Percentiles rank a stretch among this genome's conserved stretches.
Conservation (phyloP, 2,113 vertebrate genomes). For the Brachionichthys hirsutus region DNA sequence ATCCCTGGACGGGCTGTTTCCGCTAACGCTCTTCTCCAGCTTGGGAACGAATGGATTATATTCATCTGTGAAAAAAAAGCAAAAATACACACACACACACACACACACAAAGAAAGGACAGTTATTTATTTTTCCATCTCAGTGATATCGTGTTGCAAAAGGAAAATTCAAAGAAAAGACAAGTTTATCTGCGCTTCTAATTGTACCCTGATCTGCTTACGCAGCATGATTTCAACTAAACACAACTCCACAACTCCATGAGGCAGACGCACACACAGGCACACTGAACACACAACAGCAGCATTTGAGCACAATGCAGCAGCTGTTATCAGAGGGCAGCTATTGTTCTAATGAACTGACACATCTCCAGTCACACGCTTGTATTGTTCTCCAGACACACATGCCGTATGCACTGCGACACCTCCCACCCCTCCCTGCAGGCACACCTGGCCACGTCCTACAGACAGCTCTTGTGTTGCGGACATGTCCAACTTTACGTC, state of each 20-base stretch:
- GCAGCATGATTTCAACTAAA: slow-evolving; percentile 14
- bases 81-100: slow-evolving; percentile 9
- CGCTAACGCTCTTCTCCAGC: slow-evolving; percentile 96
- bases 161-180: neutral
- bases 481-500: slow-evolving; percentile 26
- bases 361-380: slow-evolving; percentile 23
- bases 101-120: slow-evolving; percentile 1
- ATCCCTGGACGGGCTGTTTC: slow-evolving; percentile 91
- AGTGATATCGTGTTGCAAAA: neutral
- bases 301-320: slow-evolving; percentile 7
- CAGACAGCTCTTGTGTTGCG: slow-evolving; percentile 43
- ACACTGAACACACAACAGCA: slow-evolving; percentile 10
- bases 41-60: slow-evolving; percentile 90
- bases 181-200: slow-evolving; percentile 9
- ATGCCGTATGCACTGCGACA: slow-evolving; percentile 4
- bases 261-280: slow-evolving; percentile 4
- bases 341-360: slow-evolving; percentile 53
- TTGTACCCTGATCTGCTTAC: slow-evolving; percentile 16
- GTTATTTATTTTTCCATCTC: neutral
- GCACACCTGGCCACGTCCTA: slow-evolving; percentile 48
- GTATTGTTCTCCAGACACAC: neutral
- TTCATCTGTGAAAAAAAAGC: slow-evolving; percentile 76
- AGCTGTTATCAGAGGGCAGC: slow-evolving; percentile 40
- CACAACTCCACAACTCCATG: neutral
- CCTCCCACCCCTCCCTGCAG: neutral